Conservation (phyloP, 2,797 vertebrate species). For the Vespertilio murinus region DNA sequence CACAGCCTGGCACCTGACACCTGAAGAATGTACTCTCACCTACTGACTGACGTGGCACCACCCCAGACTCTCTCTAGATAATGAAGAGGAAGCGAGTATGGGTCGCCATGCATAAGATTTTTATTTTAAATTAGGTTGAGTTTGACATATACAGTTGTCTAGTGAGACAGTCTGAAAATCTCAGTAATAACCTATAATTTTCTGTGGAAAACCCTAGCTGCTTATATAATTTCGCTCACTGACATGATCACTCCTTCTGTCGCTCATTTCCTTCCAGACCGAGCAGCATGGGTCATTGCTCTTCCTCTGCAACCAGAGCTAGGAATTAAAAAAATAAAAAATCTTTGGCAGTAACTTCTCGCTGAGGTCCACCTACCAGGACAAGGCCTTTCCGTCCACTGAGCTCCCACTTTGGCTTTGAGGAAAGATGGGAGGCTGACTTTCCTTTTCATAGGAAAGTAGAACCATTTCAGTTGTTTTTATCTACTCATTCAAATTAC, state of each 20-base stretch:
- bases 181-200: neutral
- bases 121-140: neutral
- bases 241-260: neutral
- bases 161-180: neutral
- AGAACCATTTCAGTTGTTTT: neutral
- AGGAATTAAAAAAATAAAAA: neutral
- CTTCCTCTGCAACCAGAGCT: neutral
- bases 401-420: neutral
- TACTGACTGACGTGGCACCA: neutral
- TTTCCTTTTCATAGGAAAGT: constrained; percentile 6
- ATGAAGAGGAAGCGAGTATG: neutral
- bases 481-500: neutral
- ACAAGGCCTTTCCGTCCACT: neutral
- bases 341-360: neutral
- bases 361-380: neutral
- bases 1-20: neutral
- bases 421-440: neutral
- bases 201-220: neutral
- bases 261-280: neutral
- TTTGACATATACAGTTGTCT: neutral
- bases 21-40: neutral
- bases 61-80: neutral
- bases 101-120: neutral
- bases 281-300: neutral
- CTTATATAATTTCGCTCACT: neutral